Base-by-base conservation (phyloP, 1,140 invertebrate species). In the Potamilus streckersoni region DNA sequence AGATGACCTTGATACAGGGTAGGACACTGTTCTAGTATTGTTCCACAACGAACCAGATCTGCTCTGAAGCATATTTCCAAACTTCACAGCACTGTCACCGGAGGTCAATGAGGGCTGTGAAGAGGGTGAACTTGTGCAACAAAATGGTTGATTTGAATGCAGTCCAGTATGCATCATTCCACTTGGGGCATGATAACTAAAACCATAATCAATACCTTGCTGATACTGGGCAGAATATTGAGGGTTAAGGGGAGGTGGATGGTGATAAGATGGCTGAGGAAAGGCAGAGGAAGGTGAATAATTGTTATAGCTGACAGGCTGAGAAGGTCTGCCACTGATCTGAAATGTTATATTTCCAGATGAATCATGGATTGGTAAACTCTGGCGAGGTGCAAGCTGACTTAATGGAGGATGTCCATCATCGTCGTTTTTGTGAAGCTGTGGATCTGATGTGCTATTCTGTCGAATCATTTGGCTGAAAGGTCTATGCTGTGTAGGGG, bases 391-490 rank as follows among this genome's bases (percentile, higher is more conserved):
- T 59, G 38, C 38, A 19, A 14, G 64, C 61, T 71, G 58, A 56
- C 1, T 57, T 59, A 56, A 16, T 27, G 59, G 16, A 57, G 57
- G 5, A 4, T 17, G 8, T 16, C 16, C 61, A 57, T 31, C 13
- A 61, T 38, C 58, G 19, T 66, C 74, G 2, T 75, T 59, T 27
- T 92, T 89, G 82, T 93, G 93, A 69, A 94, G 87, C 74, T 94
- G 93, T 2, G 93, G 92, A 82, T 94, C 93, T 4, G 93, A 94
- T 27, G 91, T 91, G 56, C 92, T 93, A 63, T 89, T 91, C 74
- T 90, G 85, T 27, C 87, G 79, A 31, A 72, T 75, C 76, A 87
- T 80, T 61, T 63, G 20, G 66, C 2, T 58, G 19, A 59, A 63
- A 65, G 11, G 17, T n/a, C 23, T 70, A 57, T 31, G 66, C 55